Evolutionary conservation across 2,113 vertebrate genomes (phyloP).

Genomic region (Cryptomyrus ogoouensis): DNA sequence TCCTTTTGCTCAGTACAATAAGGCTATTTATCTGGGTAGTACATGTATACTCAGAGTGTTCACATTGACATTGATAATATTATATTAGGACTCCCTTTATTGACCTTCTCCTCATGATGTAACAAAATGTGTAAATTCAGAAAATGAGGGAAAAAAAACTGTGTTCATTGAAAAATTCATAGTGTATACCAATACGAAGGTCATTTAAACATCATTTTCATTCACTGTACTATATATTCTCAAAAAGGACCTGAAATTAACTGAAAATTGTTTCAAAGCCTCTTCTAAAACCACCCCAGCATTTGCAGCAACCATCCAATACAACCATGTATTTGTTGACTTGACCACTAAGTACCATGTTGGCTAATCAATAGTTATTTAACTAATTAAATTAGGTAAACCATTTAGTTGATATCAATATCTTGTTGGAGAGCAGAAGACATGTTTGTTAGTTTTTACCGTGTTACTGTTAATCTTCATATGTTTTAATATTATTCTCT

Average conservation of each 20-base stretch:
- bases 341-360: neutral
- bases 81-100: neutral
- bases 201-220: neutral
- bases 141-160: neutral
- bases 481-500: neutral
- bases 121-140: neutral
- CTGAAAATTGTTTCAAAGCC: neutral
- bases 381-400: neutral
- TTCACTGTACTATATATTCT: neutral
- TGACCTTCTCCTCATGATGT: neutral
- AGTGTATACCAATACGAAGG: neutral
- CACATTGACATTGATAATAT: neutral
- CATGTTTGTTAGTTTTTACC: neutral
- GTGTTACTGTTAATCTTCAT: neutral
- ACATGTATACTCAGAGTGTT: too few species aligned
- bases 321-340: neutral
- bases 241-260: neutral
- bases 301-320: neutral
- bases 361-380: neutral
- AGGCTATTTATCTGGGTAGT: too few species aligned
- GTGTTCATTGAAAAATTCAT: neutral
- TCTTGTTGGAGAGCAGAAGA: neutral
- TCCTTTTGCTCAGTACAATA: neutral
- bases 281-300: neutral
- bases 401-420: neutral